Percentiles rank a stretch among this genome's conserved stretches.
Evolutionary conservation across 2,888 invertebrate genomes (phyloP).

Genomic region (Drosophila koepferae): DNA sequence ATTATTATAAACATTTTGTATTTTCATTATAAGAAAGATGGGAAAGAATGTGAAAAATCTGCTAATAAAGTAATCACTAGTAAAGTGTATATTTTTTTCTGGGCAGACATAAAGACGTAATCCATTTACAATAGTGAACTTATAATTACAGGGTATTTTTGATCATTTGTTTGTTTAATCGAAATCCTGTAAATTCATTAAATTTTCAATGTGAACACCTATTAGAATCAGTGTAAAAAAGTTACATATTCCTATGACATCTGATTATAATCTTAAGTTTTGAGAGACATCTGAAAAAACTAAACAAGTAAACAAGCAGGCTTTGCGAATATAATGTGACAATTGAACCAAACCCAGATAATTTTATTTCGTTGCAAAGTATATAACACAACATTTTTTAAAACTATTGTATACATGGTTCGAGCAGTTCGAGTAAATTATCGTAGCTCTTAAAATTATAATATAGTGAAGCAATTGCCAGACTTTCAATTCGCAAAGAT

Average conservation of each 20-base stretch:
- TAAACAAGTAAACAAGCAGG: not conserved
- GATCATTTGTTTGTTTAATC: not conserved
- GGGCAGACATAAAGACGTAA: not conserved
- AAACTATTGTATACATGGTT: not conserved
- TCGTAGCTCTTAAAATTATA: slow-evolving; percentile 21
- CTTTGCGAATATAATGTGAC: not conserved
- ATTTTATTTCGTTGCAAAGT: slow-evolving; percentile 12
- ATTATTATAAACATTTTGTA: not conserved
- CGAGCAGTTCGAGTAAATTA: slow-evolving; percentile 30
- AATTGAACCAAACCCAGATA: not conserved
- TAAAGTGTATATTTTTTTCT: not conserved
- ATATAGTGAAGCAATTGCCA: not conserved
- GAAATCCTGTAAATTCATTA: too few relatives aligned
- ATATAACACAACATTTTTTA: not conserved
- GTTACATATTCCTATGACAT: too few relatives aligned
- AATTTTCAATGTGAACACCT: too few relatives aligned
- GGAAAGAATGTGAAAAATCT: not conserved
- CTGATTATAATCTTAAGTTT: not conserved
- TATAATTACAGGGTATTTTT: not conserved
- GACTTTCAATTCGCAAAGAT: slow-evolving; percentile 28
- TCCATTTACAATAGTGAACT: not conserved
- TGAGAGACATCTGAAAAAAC: not conserved
- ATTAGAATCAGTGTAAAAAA: too few relatives aligned
- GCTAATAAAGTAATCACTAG: not conserved
- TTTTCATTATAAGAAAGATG: not conserved